Percentiles rank a stretch among this genome's conserved stretches.
phyloP scores from a whole-genome alignment of 2,113 vertebrate genomes.

The Thalassoma bifasciatum region DNA sequence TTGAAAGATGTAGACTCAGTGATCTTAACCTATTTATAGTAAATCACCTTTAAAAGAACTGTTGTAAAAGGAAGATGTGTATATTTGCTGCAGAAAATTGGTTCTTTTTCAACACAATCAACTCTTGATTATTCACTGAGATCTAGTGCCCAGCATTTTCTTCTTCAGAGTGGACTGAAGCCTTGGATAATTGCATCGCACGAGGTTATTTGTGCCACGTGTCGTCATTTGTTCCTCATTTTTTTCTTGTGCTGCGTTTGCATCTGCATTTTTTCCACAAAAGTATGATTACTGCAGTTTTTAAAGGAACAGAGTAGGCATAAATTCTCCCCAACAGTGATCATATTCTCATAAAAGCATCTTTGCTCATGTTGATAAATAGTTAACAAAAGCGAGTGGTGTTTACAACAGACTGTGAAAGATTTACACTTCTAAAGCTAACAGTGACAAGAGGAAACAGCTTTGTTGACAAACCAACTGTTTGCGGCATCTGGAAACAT shows the following conservation, averaged over 20 bases:
- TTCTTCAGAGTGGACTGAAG: too few species aligned
- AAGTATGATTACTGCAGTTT: slow-evolving; percentile 6
- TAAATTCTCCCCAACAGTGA: background rate
- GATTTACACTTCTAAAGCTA: background rate
- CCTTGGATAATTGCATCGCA: too few species aligned
- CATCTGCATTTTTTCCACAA: background rate
- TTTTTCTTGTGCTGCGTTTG: slow-evolving; percentile 2
- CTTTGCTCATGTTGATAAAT: slow-evolving; percentile 32
- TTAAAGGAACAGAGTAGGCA: slow-evolving; percentile 2
- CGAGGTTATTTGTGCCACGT: too few species aligned
- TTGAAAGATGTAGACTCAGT: too few species aligned
- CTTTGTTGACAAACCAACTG: background rate
- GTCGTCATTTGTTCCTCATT: too few species aligned
- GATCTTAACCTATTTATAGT: too few species aligned
- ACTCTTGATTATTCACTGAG: too few species aligned
- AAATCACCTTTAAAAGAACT: too few species aligned
- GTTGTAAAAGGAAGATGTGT: too few species aligned
- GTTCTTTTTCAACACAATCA: too few species aligned
- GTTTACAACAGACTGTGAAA: background rate
- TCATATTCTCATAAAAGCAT: slow-evolving; percentile 45
- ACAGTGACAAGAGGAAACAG: background rate
- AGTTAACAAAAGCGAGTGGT: slow-evolving; percentile 31
- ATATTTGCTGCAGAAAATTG: too few species aligned
- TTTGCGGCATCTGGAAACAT: background rate
- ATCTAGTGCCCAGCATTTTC: too few species aligned